phyloP scores from a whole-genome alignment of 2,888 invertebrate species.

The Cynaeus angustus region DNA sequence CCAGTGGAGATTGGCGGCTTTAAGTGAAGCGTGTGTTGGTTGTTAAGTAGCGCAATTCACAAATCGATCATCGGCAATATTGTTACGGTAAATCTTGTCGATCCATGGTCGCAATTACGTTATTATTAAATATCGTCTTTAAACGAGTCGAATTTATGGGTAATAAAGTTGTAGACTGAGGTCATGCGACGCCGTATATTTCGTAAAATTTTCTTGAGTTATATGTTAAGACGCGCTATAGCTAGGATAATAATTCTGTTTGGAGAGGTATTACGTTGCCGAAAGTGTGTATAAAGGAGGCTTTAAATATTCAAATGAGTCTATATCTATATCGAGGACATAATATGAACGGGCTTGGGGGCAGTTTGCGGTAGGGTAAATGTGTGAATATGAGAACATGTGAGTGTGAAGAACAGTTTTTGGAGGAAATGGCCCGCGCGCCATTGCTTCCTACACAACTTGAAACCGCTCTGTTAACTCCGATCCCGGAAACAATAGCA shows the following conservation, averaged over 20 bases:
- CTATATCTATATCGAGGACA: conserved; percentile 50
- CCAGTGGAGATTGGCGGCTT: conserved; percentile 70
- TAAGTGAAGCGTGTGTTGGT: conserved; percentile 58
- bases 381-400: conserved; percentile 68
- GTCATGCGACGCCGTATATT: conserved; percentile 29
- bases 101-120: conserved; percentile 21
- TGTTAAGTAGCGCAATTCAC: conserved; percentile 47
- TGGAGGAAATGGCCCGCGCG: conserved; percentile 69
- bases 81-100: conserved; percentile 32
- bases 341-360: conserved; percentile 52
- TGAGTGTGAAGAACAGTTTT: conserved; percentile 69
- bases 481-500: conserved; percentile 63
- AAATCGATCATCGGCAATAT: conserved; percentile 45
- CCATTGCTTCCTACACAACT: conserved; percentile 68
- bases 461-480: conserved; percentile 65
- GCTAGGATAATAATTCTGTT: conserved; percentile 48
- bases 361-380: conserved; percentile 53
- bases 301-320: conserved; percentile 60
- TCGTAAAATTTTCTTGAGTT: conserved; percentile 38
- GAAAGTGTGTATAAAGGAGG: conserved; percentile 55
- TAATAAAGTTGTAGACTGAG: conserved; percentile 27
- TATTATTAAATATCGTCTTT: conserved; percentile 31
- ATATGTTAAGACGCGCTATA: conserved; percentile 37
- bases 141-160: conserved; percentile 41
- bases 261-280: conserved; percentile 50